Evolutionary conservation across 2,888 invertebrate species (phyloP), one percentile per base, ranked within the genome.

Genomic region (Drosophila dives): DNA sequence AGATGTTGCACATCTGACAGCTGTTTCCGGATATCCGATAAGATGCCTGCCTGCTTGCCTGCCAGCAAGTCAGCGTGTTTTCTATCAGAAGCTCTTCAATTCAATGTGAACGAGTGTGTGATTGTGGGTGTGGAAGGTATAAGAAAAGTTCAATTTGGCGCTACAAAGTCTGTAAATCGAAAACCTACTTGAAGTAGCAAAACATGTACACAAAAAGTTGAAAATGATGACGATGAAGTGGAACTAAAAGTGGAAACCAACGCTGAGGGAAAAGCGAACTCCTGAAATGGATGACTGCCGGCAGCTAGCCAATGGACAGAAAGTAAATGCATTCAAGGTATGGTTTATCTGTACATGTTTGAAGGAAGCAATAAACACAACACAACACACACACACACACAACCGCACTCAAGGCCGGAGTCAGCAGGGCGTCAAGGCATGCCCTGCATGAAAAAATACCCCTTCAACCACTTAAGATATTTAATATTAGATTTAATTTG

Each of bases 141-240:
- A 85, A 81, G 77, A 86, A 88, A 86, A 86, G 82, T 81, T 86
- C 85, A 84, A 89, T 89, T 86, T 86, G 89, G 82, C 89, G 85
- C 89, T 80, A 76, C 83, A 89, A 89, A 85, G 87, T 85, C 87
- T 80, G 86, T 81, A 70, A 75, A 87, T 80, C 73, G 71, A 74
- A 73, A 78, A 85, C 77, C 80, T 74, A 75, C 87, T 84, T 72
- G 71, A 15, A 75, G 48, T 72, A 63, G 66, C 85, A 83, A 74
- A 88, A 81, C 86, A 77, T 88, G 86, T 81, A 69, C 75, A 59
- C 60, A 66, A 74, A 71, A 78, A 76, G 65, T 70, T 72, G 59
- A 56, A 66, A 67, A 40, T 49, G 50, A 33, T 45, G 55, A 51
- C 61, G 66, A 62, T 36, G 50, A 55, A 32, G 32, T 36, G 32